Base-by-base conservation (phyloP, 2,888 invertebrate species). In the Laspeyria flexula region DNA sequence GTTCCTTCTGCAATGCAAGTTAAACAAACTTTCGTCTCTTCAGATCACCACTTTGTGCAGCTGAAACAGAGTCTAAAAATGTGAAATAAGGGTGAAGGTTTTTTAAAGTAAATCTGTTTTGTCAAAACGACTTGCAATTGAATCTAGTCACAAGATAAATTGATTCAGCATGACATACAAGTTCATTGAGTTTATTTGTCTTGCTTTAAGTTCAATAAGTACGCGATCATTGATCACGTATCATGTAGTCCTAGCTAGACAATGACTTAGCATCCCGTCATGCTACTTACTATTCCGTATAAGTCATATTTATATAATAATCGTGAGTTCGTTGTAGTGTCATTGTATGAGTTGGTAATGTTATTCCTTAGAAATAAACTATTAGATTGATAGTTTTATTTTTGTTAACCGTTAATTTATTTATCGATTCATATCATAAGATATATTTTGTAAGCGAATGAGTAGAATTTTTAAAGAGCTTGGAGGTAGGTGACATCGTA, bases 291-390 rank as follows among this genome's bases (percentile, higher is more conserved):
- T 40, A 50, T 50, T 50, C 49, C 43, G 6, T 15, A 55, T 46
- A 29, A 43, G 30, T 50, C 44, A 60, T 49, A 60, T 50, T 65
- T 65, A 55, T 55, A 52, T 54, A 38, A 52, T 48, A 50, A 23
- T 33, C 39, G 27, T 49, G 49, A 55, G 42, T 43, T 51, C 21
- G 21, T n/a, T n/a, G 18, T 25, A 25, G 44, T 40, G 48, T 55
- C 40, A 58, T 43, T 53, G 16, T 51, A 43, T 23, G 23, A 44
- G 34, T 43, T 18, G 5, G 40, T 45, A 55, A 48, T 39, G 39
- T 58, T 55, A 61, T 64, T 46, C 38, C 65, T 50, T 60, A 54
- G 65, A 65, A 65, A 18, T 48, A 38, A n/a, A 25, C 43, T 30
- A 18, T 43, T 52, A 33, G 46, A 43, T 51, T 27, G 49, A 34